Base-by-base conservation (phyloP, 1,140 invertebrate species). In the Calephelis nemesis region DNA sequence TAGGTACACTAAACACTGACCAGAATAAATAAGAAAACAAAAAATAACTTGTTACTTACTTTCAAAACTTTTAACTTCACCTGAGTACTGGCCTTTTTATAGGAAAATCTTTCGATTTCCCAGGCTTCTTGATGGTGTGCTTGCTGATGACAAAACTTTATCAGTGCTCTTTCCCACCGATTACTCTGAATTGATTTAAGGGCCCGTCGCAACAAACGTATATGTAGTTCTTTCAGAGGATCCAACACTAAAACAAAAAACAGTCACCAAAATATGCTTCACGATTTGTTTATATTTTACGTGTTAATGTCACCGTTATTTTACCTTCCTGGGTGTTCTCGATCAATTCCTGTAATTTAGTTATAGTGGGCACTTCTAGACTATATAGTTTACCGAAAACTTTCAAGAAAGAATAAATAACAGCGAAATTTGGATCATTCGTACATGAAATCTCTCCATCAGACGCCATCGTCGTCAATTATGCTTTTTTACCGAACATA, bases 81-180 rank as follows among this genome's bases (percentile, higher is more conserved):
- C 79, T 95, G 94, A 52, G 97, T 92, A 77, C 96, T 96, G 72
- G 97, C 95, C 92, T 98, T 97, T 84, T 97, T 97, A 88, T 98
- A 99, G 48, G 98, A 98, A 94, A 98, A 98, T 72, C 97, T 93
- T 90, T 99, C 98, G 60, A 99, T 93, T 93, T 99, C 98, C 98
- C 98, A 99, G 68, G 96, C 98, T 94, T 99, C 98, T 82, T 98
- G 96, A 73, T 96, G 94, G 40, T 93, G 88, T 54, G 95, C 96
- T 84, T 97, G 98, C 48, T 95, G 94, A 82, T 98, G 96, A 92
- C 97, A 97, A 92, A 98, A 98, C 92, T 98, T 98, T 62, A 97
- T 95, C 68, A 99, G 86, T 68, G 95, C 94, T 81, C 94, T 95
- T 87, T 99, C 98, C 98, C 98, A 99, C 92, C 96, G 95, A 76